A percentile compares a stretch with the other conserved stretches of the same genome.
These are phyloP conservation scores for Gymnocypris eckloni DNA, from an alignment of 2,797 vertebrate genomes.

Conservation along the genomic window DNA sequence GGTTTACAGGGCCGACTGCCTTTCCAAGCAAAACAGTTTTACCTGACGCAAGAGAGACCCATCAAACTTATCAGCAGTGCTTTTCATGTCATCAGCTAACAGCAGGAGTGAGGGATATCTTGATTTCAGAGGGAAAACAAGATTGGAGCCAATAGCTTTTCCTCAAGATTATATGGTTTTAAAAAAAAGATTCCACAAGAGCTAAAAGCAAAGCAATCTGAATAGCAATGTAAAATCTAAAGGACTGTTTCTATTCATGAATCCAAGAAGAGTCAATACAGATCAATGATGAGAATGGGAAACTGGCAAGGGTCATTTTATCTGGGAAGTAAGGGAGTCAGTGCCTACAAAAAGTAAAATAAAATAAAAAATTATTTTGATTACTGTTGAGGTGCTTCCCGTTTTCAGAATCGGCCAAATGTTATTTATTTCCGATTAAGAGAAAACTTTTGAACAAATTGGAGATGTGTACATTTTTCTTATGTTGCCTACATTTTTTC, in stretches of 20 bases:
- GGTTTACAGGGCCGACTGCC: slow-evolving; percentile 33
- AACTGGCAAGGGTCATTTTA: not conserved
- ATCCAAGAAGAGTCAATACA: not conserved
- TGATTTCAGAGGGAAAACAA: slow-evolving; percentile 51
- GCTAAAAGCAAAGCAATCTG: not conserved
- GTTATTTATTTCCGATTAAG: too few species aligned
- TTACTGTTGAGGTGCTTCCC: not conserved
- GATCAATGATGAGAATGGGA: not conserved
- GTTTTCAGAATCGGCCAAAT: not conserved
- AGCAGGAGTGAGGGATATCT: slow-evolving; percentile 44
- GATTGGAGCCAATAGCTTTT: not conserved
- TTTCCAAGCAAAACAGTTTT: slow-evolving; percentile 11
- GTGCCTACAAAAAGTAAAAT: not conserved
- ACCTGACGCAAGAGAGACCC: slow-evolving; percentile 54
- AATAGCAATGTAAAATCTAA: not conserved
- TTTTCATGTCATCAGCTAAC: slow-evolving; percentile 57
- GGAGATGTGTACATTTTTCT: too few species aligned
- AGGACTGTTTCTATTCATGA: not conserved
- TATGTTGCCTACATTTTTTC: too few species aligned
- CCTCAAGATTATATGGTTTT: not conserved
- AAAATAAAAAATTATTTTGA: not conserved
- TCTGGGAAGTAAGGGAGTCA: not conserved
- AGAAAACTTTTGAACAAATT: too few species aligned
- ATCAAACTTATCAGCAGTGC: slow-evolving; percentile 53
- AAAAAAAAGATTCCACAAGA: not conserved